Evolutionary conservation across 2,113 vertebrate genomes (phyloP), one percentile per base, ranked within the genome.

Genomic region (Thunnus maccoyii): DNA sequence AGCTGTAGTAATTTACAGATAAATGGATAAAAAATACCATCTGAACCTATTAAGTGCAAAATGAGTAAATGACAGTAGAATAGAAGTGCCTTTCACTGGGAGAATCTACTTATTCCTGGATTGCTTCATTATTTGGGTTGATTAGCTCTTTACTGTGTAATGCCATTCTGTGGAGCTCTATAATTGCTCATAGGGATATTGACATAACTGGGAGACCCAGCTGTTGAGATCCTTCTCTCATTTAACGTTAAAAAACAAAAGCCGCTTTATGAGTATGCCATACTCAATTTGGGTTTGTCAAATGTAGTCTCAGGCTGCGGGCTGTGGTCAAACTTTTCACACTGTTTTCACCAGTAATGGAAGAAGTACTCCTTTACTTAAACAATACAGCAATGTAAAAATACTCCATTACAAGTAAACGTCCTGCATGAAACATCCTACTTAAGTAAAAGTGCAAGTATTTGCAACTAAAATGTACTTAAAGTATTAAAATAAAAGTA

Each of bases 101-200:
- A 54, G 5, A 58, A 15, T 72, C 54, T 46, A 18, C 13, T 30
- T 32, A 62, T 62, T 73, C 30, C 51, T 25, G 50, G 22, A 44
- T 54, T 50, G 58, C 44, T 80, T 75, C 44, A 79, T 73, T 70
- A 83, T 66, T 83, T 64, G 50, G 17, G 47, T 12, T 73, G 54
- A 84, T 84, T 79, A 15, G 50, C 58, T 55, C 55, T 71, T 68
- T 65, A 36, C 54, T 41, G 20, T 27, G n/a, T 76, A 50, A 72
- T 68, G 57, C 30, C 60, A 30, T 47, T 71, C 50, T 25, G 62
- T 4, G 36, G 66, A 61, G 62, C 47, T 73, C 16, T 54, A 25
- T 73, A 63, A 71, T 50, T 32, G 13, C 50, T 72, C 0, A 0
- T 18, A 20, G 78, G 32, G 46, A 51, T 30, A 32, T 32, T 54